Base-by-base conservation (phyloP, 1,140 invertebrate genomes). In the Glossosoma conforme region DNA sequence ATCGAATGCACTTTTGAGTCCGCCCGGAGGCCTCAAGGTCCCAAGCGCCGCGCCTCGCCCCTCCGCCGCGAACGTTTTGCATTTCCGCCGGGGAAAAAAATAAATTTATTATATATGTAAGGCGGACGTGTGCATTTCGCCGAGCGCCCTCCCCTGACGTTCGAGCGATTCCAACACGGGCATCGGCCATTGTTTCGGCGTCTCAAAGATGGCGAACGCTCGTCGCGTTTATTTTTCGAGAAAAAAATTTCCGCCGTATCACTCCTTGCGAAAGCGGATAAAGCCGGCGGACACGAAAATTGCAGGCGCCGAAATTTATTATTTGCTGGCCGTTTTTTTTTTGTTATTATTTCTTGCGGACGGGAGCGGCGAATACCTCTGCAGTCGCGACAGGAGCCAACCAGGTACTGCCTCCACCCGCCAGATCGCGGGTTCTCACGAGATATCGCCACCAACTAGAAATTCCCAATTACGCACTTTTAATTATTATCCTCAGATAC, bases 301-400 rank as follows among this genome's bases (percentile, higher is more conserved):
- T 50, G 47, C 47, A 50, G 47, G 47, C 47, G 47, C 47, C 47
- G 28, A 42, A 50, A 50, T 50, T 50, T 50, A 50, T 50, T 50
- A 50, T 50, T 50, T 50, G 25, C 13, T 24, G 15, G 13, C 32
- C 22, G 13, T 48, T 42, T 50, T 28, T 28, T 28, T n/a, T 28
- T n/a, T n/a, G 24, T 28, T n/a, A 28, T 28, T 6, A n/a, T 8
- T n/a, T 28, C n/a, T n/a, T 6, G 24, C 24, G n/a, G 24, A 28
- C 6, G n/a, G 6, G 24, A 8, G 6, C 24, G 6, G 24, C 24
- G 24, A 28, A 6, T n/a, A n/a, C n/a, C 24, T n/a, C 24, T n/a
- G 24, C n/a, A n/a, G n/a, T n/a, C n/a, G n/a, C n/a, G n/a, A n/a
- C n/a, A n/a, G n/a, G n/a, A n/a, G n/a, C n/a, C n/a, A n/a, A n/a